A percentile compares a stretch with the other conserved stretches of the same genome.
These are phyloP conservation scores for Karalla daura DNA, from an alignment of 2,797 vertebrate species.

Conservation along the genomic window DNA sequence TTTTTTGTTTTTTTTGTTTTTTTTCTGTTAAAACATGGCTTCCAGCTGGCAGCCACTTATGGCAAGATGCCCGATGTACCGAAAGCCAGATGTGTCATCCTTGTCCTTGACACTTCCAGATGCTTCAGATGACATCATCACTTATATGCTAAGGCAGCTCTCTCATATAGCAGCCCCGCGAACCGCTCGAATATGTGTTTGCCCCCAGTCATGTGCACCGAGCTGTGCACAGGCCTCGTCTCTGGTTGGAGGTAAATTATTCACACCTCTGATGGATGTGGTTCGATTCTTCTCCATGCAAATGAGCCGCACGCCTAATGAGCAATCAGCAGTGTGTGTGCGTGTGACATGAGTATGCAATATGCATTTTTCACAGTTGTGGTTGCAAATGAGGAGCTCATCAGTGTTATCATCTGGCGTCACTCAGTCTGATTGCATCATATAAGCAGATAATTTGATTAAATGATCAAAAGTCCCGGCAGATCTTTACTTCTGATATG, in stretches of 20 bases:
- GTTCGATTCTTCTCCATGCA: conserved; percentile 43
- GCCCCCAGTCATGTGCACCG: conserved; percentile 28
- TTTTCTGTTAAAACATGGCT: conserved; percentile 15
- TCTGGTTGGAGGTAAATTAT: conserved; percentile 37
- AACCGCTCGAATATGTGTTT: conserved; percentile 26
- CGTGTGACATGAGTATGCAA: conserved; percentile 37
- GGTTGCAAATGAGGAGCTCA: conserved; percentile 42
- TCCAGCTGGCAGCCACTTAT: conserved; percentile 27
- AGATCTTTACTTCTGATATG: neutral
- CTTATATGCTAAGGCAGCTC: conserved; percentile 38
- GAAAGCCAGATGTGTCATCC: conserved; percentile 23
- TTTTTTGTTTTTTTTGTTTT: too few relatives aligned
- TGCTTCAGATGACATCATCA: conserved; percentile 41
- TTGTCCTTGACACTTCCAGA: conserved; percentile 49
- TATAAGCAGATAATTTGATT: conserved; percentile 34
- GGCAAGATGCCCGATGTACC: conserved; percentile 19
- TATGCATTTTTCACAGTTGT: conserved; percentile 52
- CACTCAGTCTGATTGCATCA: conserved; percentile 47
- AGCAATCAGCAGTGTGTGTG: conserved; percentile 59
- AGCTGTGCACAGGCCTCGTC: conserved; percentile 13
- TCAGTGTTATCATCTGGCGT: conserved; percentile 35
- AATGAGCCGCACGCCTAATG: conserved; percentile 52
- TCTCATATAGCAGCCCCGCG: neutral
- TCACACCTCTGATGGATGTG: conserved; percentile 43
- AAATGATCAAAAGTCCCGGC: conserved; percentile 15